Base-by-base conservation (phyloP, 2,797 vertebrate species). In the Pristis pectinata region DNA sequence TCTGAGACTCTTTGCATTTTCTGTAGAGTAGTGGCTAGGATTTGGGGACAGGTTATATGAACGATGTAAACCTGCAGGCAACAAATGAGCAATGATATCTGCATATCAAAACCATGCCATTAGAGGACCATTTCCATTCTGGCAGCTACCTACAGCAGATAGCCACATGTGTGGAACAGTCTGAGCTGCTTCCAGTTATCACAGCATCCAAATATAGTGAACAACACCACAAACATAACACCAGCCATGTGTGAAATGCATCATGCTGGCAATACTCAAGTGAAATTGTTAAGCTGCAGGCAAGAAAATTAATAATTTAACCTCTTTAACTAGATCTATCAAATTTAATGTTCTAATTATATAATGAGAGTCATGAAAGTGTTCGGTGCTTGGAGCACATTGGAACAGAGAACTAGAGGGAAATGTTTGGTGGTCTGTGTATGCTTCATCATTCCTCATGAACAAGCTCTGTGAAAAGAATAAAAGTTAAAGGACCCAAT, bases 261-360 rank as follows among this genome's bases (percentile, higher is more conserved):
- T 41, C 61, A 67, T 27, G 87, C 61, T 67, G 87, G 87, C 87
- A 67, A 91, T 61, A 91, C n/a, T 91, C 87, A 64, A 41, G 67
- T 67, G 9, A 91, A 91, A 91, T 22, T 41, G 59, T 89, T 37
- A 37, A 89, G 85, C 56, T 64, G 56, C 87, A 41, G 59, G 87
- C 59, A 67, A 67, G n/a, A 91, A 41, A 41, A 91, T 91, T 67
- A 37, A 67, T 67, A 59, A 91, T 67, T 67, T 91, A 64, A 91
- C 59, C 17, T 67, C 37, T 19, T 37, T 41, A 67, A 91, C n/a
- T 91, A 61, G 59, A 91, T 19, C 56, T 59, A 37, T 89, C 85
- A 89, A 89, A 59, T 64, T 1, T 89, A 89, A 61, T 89, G 34
- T 41, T 67, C n/a, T 61, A 91, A 41, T 91, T 91, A 10, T n/a